Evolutionary conservation across 2,888 invertebrate genomes (phyloP).

Genomic region (Dusona sp.): DNA sequence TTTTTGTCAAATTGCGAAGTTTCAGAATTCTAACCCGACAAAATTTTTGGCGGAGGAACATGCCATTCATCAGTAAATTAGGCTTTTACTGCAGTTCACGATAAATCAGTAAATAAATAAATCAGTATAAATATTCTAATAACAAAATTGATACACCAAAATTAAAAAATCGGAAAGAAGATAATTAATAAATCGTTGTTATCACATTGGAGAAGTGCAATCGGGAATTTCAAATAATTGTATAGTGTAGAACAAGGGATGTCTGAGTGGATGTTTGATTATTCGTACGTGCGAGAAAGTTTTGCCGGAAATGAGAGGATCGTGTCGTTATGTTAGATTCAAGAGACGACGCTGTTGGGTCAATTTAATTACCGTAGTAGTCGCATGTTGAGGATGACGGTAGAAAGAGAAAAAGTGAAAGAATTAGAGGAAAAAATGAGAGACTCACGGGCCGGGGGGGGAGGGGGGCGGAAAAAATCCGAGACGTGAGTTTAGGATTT

Average conservation of each 20-base stretch:
- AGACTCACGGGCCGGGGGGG: background rate
- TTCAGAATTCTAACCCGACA: too few relatives aligned
- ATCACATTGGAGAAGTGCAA: background rate
- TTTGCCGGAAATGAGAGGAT: slow-evolving; percentile 31
- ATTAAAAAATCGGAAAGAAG: background rate
- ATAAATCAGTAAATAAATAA: background rate
- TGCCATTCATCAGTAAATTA: background rate
- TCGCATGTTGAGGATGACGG: slow-evolving; percentile 5
- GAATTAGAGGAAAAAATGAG: background rate
- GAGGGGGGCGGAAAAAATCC: background rate
- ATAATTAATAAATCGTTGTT: background rate
- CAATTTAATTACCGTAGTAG: slow-evolving; percentile 59
- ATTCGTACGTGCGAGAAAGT: slow-evolving; percentile 44
- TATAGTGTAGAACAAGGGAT: slow-evolving; percentile 7
- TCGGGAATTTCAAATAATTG: slow-evolving; percentile 10
- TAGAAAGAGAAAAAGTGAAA: background rate
- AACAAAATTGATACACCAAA: background rate
- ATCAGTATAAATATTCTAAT: background rate
- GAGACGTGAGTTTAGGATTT: slow-evolving; percentile 45
- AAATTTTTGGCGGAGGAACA: too few relatives aligned
- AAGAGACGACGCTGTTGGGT: slow-evolving; percentile 35
- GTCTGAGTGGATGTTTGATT: slow-evolving; percentile 53
- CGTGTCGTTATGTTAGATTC: slow-evolving; percentile 23
- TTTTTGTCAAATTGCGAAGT: too few relatives aligned
- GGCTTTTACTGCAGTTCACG: background rate